These are phyloP conservation scores for Drosophila siamana DNA, from an alignment of 2,888 invertebrate species.

Conservation along the genomic window DNA sequence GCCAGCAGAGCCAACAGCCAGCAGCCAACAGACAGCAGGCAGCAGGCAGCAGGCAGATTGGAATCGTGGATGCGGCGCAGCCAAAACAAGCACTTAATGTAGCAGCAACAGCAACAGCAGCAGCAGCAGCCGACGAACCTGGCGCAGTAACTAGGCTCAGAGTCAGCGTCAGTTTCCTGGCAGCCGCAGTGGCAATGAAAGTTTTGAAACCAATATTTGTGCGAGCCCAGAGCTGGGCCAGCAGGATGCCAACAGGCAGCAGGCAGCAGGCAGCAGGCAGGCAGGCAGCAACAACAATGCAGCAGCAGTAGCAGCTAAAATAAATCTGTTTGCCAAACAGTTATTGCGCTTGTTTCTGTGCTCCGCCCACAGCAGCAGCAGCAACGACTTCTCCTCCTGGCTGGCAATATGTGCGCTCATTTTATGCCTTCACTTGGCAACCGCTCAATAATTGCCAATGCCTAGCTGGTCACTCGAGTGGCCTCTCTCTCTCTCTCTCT, in stretches of 20 bases:
- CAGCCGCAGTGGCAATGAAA: conserved; percentile 74
- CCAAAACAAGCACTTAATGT: conserved; percentile 65
- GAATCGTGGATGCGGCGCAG: conserved; percentile 41
- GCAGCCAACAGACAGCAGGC: conserved; percentile 12
- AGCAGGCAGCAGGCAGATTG: conserved; percentile 39
- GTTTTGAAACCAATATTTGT: conserved; percentile 75
- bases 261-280: not conserved
- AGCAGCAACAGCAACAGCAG: conserved; percentile 34
- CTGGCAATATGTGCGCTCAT: conserved; percentile 71
- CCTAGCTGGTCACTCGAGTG: conserved; percentile 40
- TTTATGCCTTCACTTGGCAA: conserved; percentile 71
- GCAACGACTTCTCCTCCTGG: not conserved
- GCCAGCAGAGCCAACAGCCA: conserved; percentile 21
- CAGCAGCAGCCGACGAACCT: conserved; percentile 3
- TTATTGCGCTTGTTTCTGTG: conserved; percentile 77
- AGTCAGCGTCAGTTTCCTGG: conserved; percentile 28
- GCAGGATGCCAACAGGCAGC: conserved; percentile 9
- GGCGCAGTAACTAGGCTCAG: conserved; percentile 15
- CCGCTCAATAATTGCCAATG: conserved; percentile 74
- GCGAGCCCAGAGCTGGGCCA: conserved; percentile 23
- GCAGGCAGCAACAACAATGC: conserved; percentile 29
- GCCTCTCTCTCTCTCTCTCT: not conserved
- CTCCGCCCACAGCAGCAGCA: conserved; percentile 49
- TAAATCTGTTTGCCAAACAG: conserved; percentile 83
- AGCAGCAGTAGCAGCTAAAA: conserved; percentile 51